Conservation (phyloP, 2,888 invertebrate genomes). For the Cryptocephalus moraei region DNA sequence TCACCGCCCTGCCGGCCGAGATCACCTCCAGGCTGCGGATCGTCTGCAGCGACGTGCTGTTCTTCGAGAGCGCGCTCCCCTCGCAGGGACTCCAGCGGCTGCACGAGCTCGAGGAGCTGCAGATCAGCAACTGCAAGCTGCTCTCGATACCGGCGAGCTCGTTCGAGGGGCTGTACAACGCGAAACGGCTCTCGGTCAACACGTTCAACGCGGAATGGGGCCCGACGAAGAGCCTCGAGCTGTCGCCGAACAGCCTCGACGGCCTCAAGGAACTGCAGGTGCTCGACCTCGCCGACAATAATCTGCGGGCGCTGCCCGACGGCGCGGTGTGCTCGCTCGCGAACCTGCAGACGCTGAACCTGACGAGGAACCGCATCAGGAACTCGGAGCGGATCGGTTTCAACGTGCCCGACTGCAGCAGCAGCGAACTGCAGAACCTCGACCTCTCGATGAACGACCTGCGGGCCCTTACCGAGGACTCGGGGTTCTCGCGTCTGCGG, state of each 20-base stretch:
- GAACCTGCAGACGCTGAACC: slow-evolving; percentile 71
- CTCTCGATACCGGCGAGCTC: slow-evolving; percentile 64
- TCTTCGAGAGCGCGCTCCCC: slow-evolving; percentile 68
- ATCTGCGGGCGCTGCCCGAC: slow-evolving; percentile 69
- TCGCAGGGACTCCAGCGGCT: slow-evolving; percentile 55
- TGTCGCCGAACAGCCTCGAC: slow-evolving; percentile 59
- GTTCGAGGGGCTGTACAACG: slow-evolving; percentile 68
- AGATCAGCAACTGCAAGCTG: slow-evolving; percentile 71
- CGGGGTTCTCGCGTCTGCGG: slow-evolving; percentile 63
- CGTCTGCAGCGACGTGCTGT: slow-evolving; percentile 65
- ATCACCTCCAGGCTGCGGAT: slow-evolving; percentile 63
- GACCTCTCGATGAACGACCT: slow-evolving; percentile 78
- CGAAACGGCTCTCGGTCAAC: slow-evolving; percentile 68
- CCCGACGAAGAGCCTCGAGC: slow-evolving; percentile 61
- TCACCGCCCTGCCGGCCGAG: slow-evolving; percentile 56
- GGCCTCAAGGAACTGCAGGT: slow-evolving; percentile 71
- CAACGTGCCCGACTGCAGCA: slow-evolving; percentile 49
- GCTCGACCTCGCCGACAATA: slow-evolving; percentile 74
- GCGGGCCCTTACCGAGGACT: slow-evolving; percentile 54
- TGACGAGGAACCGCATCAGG: slow-evolving; percentile 74
- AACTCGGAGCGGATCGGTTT: slow-evolving; percentile 70
- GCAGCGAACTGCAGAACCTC: slow-evolving; percentile 61
- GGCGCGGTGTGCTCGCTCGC: slow-evolving; percentile 69
- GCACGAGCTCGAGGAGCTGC: slow-evolving; percentile 63
- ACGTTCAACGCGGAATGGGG: slow-evolving; percentile 75